phyloP scores from a whole-genome alignment of 1,140 invertebrate genomes.

The Argopecten irradians region DNA sequence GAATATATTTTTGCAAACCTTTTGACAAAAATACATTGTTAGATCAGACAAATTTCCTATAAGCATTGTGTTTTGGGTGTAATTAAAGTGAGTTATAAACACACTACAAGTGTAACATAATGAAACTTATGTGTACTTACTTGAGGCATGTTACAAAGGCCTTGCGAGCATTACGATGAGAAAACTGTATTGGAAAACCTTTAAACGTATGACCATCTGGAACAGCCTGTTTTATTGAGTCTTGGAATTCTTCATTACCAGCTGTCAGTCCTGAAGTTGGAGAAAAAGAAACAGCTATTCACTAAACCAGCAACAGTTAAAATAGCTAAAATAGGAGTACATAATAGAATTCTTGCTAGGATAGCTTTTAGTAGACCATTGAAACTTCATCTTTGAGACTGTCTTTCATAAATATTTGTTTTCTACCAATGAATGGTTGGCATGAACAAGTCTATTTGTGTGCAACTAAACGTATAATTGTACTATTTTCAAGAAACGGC shows the following conservation, averaged over 20 bases:
- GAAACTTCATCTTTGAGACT: too few species aligned
- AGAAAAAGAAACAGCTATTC: background rate
- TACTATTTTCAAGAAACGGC: too few species aligned
- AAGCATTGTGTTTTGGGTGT: background rate
- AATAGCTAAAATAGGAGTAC: background rate
- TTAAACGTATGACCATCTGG: constrained; percentile 78
- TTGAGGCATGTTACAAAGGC: constrained; percentile 73
- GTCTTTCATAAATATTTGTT: too few species aligned
- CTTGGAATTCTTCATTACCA: constrained; percentile 77
- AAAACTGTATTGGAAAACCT: constrained; percentile 77
- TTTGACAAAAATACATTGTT: too few species aligned
- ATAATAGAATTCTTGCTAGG: background rate
- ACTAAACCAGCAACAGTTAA: background rate
- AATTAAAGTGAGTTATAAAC: background rate
- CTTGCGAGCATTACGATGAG: constrained; percentile 74
- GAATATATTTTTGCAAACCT: too few species aligned
- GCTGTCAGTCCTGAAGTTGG: constrained; percentile 68
- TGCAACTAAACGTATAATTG: too few species aligned
- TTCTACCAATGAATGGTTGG: too few species aligned
- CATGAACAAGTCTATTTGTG: too few species aligned
- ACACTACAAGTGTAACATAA: too few species aligned
- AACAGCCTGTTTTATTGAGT: constrained; percentile 73
- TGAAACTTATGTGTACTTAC: constrained; percentile 55
- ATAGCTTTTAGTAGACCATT: background rate
- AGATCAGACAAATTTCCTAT: too few species aligned